A percentile compares a stretch with the other conserved stretches of the same genome.
These are phyloP conservation scores for Stegana nigrithorax DNA, from an alignment of 2,888 invertebrate genomes.

Conservation along the genomic window DNA sequence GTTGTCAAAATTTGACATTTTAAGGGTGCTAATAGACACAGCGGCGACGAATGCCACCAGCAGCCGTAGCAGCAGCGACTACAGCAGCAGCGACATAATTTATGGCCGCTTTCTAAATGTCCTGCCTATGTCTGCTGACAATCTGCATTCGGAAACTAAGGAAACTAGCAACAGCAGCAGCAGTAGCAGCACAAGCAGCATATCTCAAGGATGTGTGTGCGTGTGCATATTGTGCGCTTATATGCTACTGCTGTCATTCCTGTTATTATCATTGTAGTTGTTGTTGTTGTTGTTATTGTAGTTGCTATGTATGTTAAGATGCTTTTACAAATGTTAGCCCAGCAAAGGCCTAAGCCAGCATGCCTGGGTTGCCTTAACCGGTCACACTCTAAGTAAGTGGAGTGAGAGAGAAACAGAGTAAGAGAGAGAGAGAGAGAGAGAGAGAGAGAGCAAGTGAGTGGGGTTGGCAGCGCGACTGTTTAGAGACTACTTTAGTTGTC, in stretches of 20 bases:
- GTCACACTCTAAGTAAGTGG: no score
- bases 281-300: slow-evolving; percentile 1
- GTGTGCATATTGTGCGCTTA: background rate
- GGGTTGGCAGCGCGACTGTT: background rate
- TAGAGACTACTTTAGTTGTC: slow-evolving; percentile 16
- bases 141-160: background rate
- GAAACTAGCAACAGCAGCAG: no score
- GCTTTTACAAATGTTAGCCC: background rate
- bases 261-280: background rate
- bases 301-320: background rate
- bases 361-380: no score
- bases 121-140: background rate
- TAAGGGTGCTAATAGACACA: slow-evolving; percentile 66
- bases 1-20: slow-evolving; percentile 60
- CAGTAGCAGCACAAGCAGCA: background rate
- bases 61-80: background rate
- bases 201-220: slow-evolving; percentile 1
- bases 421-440: no score
- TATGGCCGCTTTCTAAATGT: slow-evolving; percentile 11
- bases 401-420: no score
- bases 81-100: slow-evolving; percentile 10
- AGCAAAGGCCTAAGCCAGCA: background rate
- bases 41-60: slow-evolving; percentile 40
- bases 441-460: slow-evolving; percentile 5
- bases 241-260: background rate